Evolutionary conservation across 2,797 vertebrate genomes (phyloP).

Genomic region (Neoniphon sammara): DNA sequence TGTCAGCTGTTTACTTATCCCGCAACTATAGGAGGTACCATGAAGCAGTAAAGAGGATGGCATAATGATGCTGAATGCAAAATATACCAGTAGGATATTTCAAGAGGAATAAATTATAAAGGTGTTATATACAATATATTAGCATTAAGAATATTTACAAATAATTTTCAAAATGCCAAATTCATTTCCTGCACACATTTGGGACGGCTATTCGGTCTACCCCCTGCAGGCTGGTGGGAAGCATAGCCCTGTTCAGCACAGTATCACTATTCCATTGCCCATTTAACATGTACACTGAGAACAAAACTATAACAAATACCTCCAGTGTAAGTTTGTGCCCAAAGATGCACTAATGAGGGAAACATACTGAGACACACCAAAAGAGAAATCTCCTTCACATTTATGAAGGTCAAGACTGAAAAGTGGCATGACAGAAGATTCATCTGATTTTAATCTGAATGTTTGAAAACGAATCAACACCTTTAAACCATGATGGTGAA

Average conservation of each 20-base stretch:
- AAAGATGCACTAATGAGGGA: conserved; percentile 27
- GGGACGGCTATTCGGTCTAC: conserved; percentile 33
- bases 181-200: conserved; percentile 55
- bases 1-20: conserved; percentile 45
- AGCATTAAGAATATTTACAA: conserved; percentile 80
- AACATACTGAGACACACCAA: conserved; percentile 14
- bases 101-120: conserved; percentile 83
- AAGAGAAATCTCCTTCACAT: conserved; percentile 29
- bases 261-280: conserved; percentile 1
- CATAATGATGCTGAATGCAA: conserved; percentile 40
- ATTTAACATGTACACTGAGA: conserved; percentile 16
- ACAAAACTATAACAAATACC: conserved; percentile 32
- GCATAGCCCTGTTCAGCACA: conserved; percentile 5
- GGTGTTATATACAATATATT: conserved; percentile 76
- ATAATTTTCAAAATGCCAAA: conserved; percentile 64
- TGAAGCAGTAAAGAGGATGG: conserved; percentile 29
- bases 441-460: conserved; percentile 54
- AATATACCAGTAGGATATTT: conserved; percentile 63
- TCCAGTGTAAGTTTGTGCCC: conserved; percentile 66
- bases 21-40: conserved; percentile 51
- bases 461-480: conserved; percentile 36
- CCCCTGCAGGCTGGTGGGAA: conserved; percentile 31
- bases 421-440: conserved; percentile 34
- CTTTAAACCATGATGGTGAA: conserved; percentile 26
- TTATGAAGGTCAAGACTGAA: conserved; percentile 25